A percentile compares a stretch with the other conserved stretches of the same genome.
These are phyloP conservation scores for Peromyscus maniculatus DNA, from an alignment of 2,113 vertebrate genomes.

Conservation along the genomic window DNA sequence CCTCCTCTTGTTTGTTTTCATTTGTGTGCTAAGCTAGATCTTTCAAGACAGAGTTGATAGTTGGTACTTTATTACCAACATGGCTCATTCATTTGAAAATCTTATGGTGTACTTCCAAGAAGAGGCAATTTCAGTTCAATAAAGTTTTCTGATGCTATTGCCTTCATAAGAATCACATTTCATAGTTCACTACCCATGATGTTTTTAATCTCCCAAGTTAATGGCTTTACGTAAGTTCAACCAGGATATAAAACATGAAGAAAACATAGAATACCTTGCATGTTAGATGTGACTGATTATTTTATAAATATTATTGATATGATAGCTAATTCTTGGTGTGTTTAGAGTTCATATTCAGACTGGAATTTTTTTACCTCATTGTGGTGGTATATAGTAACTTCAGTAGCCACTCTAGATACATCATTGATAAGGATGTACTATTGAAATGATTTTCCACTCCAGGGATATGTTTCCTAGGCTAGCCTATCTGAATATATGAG, in stretches of 20 bases:
- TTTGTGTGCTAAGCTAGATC: not conserved
- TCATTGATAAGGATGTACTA: slow-evolving; percentile 27
- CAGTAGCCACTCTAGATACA: not conserved
- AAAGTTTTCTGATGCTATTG: slow-evolving; percentile 54
- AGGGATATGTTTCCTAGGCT: slow-evolving; percentile 23
- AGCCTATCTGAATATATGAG: slow-evolving; percentile 1
- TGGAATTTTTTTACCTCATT: not conserved
- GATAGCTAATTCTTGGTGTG: not conserved
- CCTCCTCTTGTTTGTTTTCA: slow-evolving; percentile 13
- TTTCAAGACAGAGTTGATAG: slow-evolving; percentile 1
- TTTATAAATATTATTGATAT: slow-evolving; percentile 45
- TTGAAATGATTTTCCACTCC: slow-evolving; percentile 61
- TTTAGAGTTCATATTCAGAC: not conserved
- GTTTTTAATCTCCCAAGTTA: slow-evolving; percentile 77
- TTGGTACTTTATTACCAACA: not conserved
- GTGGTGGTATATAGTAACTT: not conserved
- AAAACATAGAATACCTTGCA: slow-evolving; percentile 28
- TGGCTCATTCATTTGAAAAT: slow-evolving; percentile 7
- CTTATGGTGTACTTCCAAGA: slow-evolving; percentile 32
- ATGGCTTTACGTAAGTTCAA: slow-evolving; percentile 72
- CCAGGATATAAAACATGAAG: slow-evolving; percentile 48
- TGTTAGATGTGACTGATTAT: slow-evolving; percentile 47
- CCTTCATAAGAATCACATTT: slow-evolving; percentile 68
- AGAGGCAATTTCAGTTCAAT: slow-evolving; percentile 40
- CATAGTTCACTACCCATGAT: slow-evolving; percentile 71